phyloP scores from a whole-genome alignment of 2,888 invertebrate genomes.

The Neoascia interrupta region DNA sequence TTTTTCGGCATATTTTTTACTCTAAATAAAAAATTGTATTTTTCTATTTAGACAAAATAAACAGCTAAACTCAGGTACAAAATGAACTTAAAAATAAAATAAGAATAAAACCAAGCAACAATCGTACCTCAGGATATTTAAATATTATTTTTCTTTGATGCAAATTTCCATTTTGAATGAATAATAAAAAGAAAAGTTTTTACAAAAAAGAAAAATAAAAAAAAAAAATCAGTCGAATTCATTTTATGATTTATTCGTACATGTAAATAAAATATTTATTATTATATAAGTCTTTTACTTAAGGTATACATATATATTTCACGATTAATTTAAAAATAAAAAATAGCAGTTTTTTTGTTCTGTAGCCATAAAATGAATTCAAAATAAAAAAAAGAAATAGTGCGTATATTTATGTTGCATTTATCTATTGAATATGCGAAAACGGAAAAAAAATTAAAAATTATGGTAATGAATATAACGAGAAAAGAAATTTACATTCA shows the following conservation, averaged over 20 bases:
- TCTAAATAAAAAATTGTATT: slow-evolving; percentile 40
- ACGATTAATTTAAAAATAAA: slow-evolving; percentile 32
- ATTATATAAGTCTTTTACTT: slow-evolving; percentile 39
- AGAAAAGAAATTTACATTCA: slow-evolving; percentile 30
- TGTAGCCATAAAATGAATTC: slow-evolving; percentile 29
- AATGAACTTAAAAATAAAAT: slow-evolving; percentile 37
- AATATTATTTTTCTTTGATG: slow-evolving; percentile 13
- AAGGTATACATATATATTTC: slow-evolving; percentile 34
- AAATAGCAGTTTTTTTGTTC: not conserved
- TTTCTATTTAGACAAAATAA: slow-evolving; percentile 52
- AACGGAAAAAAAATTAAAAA: slow-evolving; percentile 15
- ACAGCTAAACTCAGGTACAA: slow-evolving; percentile 66
- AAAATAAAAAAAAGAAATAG: slow-evolving; percentile 2
- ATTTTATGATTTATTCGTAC: not conserved
- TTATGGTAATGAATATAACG: slow-evolving; percentile 35
- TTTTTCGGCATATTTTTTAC: slow-evolving; percentile 36
- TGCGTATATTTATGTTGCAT: slow-evolving; percentile 33
- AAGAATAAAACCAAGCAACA: slow-evolving; percentile 51
- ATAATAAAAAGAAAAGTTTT: slow-evolving; percentile 8
- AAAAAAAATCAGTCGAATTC: slow-evolving; percentile 25
- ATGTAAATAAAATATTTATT: slow-evolving; percentile 58
- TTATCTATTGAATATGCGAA: slow-evolving; percentile 22
- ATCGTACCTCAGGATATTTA: slow-evolving; percentile 63
- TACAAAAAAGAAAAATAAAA: slow-evolving; percentile 2
- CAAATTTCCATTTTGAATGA: slow-evolving; percentile 23